Evolutionary conservation across 1,140 invertebrate genomes (phyloP).

Genomic region (Acyrthosiphon pisum): DNA sequence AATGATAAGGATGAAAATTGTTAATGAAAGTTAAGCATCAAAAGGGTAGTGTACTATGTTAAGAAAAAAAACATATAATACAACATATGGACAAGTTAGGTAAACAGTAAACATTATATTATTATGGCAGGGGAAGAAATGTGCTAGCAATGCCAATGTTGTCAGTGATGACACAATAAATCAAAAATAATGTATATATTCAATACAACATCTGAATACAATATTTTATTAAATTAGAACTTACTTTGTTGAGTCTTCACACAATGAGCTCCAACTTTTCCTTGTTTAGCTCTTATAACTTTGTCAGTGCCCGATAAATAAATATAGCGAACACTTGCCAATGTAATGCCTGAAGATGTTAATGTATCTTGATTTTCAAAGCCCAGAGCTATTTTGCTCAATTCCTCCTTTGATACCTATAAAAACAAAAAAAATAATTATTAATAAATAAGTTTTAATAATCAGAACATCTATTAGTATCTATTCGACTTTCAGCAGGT

Average conservation of each 20-base stretch:
- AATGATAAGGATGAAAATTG: not conserved
- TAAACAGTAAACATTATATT: not conserved
- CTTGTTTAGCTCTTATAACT: slow-evolving; percentile 88
- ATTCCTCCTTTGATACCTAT: slow-evolving; percentile 87
- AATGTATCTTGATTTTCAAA: slow-evolving; percentile 86
- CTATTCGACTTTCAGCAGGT: not conserved
- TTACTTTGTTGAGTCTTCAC: slow-evolving; percentile 91
- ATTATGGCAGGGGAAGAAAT: not conserved
- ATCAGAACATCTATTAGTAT: not conserved
- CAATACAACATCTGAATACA: not conserved
- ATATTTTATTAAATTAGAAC: slow-evolving; percentile 57
- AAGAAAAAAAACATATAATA: not conserved
- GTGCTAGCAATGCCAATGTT: too few relatives aligned
- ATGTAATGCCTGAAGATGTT: slow-evolving; percentile 84
- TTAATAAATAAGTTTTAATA: not conserved
- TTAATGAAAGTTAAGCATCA: too few relatives aligned
- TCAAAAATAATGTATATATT: not conserved
- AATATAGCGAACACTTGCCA: slow-evolving; percentile 89
- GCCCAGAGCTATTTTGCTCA: slow-evolving; percentile 83
- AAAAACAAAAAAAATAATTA: too few relatives aligned
- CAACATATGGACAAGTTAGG: not conserved
- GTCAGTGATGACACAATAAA: not conserved
- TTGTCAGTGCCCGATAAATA: slow-evolving; percentile 90
- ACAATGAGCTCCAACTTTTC: slow-evolving; percentile 90
- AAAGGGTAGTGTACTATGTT: too few relatives aligned